A percentile compares a stretch with the other conserved stretches of the same genome.
Conservation (phyloP, 2,113 vertebrate species). For the Gnathonemus longibarbis region DNA sequence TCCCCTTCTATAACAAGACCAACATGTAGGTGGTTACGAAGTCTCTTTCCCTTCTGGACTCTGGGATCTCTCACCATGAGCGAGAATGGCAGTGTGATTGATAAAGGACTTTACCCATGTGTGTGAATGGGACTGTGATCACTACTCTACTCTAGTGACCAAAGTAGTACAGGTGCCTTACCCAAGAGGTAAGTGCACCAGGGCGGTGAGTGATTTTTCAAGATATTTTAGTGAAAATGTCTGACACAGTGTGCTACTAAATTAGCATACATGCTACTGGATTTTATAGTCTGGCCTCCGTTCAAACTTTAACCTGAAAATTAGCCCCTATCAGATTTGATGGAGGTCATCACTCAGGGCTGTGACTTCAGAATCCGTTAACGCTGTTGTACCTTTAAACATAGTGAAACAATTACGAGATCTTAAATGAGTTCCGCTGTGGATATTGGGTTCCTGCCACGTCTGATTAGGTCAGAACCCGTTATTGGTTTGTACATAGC, state of each 20-base stretch:
- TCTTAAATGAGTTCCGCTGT: not conserved
- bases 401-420: not conserved
- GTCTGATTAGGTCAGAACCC: not conserved
- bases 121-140: not conserved
- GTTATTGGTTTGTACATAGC: not conserved
- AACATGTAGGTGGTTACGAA: constrained; percentile 21
- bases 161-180: not conserved
- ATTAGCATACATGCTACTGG: not conserved
- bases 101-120: not conserved
- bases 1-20: not conserved
- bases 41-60: not conserved
- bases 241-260: not conserved
- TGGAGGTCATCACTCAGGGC: not conserved
- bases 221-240: not conserved
- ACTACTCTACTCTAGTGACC: not conserved
- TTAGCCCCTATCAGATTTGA: not conserved
- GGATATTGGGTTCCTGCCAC: not conserved
- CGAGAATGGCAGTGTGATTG: not conserved
- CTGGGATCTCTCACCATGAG: not conserved
- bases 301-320: not conserved
- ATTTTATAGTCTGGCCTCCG: not conserved
- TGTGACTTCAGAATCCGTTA: not conserved
- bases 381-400: not conserved
- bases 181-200: not conserved
- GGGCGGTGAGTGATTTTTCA: not conserved